Percentiles rank a stretch among this genome's conserved stretches.
These are phyloP conservation scores for Diachasma alloeum DNA, from an alignment of 1,140 invertebrate genomes.

Conservation along the genomic window DNA sequence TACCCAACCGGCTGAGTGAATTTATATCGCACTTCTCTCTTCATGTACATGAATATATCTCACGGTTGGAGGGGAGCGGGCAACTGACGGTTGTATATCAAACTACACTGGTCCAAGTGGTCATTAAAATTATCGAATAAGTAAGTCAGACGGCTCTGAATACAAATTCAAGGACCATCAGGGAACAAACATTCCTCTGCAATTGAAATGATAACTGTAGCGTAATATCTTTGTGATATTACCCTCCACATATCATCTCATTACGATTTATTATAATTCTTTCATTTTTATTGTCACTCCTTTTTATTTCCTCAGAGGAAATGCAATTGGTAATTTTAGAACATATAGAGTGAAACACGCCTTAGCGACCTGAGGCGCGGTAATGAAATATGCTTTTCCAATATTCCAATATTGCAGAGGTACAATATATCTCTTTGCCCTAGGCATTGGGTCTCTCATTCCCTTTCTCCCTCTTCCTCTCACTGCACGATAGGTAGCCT, in stretches of 20 bases:
- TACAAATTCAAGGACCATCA: neutral
- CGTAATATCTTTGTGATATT: neutral
- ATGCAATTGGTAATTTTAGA: conserved; percentile 6
- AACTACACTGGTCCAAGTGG: neutral
- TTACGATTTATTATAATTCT: neutral
- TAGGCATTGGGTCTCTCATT: conserved; percentile 2
- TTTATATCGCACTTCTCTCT: conserved; percentile 4
- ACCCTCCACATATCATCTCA: neutral
- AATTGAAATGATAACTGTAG: no score
- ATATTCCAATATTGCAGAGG: conserved; percentile 53
- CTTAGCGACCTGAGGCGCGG: conserved; percentile 12
- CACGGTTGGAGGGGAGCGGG: neutral
- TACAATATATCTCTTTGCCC: conserved; percentile 51
- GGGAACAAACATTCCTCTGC: no score
- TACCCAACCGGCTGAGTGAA: conserved; percentile 5
- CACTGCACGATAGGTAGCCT: neutral
- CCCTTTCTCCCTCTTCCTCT: neutral
- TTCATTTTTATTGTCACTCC: neutral
- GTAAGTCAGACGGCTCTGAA: neutral
- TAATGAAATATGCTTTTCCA: conserved; percentile 57
- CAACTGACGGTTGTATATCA: neutral
- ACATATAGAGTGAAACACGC: conserved; percentile 1
- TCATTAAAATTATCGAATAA: conserved; percentile 4
- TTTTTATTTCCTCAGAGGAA: neutral
- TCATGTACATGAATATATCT: neutral